A percentile compares a stretch with the other conserved stretches of the same genome.
phyloP scores from a whole-genome alignment of 2,888 invertebrate genomes.

The Cataglyphis altisquamis region DNA sequence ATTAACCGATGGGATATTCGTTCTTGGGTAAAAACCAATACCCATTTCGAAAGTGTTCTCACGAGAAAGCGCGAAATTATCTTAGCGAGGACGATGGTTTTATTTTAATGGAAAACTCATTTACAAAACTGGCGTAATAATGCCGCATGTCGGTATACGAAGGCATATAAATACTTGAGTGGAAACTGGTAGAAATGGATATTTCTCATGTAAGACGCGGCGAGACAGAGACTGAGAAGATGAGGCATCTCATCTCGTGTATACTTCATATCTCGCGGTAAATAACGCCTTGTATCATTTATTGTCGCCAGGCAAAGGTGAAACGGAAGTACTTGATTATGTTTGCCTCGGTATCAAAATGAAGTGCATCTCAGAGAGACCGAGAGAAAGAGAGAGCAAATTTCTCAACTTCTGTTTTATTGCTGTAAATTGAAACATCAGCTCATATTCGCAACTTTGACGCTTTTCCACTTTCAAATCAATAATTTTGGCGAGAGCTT shows the following conservation, averaged over 20 bases:
- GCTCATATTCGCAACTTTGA: constrained; percentile 18
- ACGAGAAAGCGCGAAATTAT: not conserved
- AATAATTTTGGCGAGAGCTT: constrained; percentile 15
- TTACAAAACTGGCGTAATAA: constrained; percentile 59
- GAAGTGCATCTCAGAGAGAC: constrained; percentile 54
- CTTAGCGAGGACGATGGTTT: constrained; percentile 26
- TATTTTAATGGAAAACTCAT: constrained; percentile 66
- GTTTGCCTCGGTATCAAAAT: constrained; percentile 72
- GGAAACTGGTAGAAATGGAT: constrained; percentile 56
- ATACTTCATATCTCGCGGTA: constrained; percentile 75
- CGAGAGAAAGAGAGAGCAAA: not conserved
- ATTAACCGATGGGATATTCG: constrained; percentile 8
- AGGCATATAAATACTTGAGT: constrained; percentile 70
- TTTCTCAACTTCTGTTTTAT: constrained; percentile 39
- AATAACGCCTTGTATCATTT: constrained; percentile 76
- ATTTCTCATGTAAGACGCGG: constrained; percentile 55
- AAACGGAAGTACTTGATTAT: constrained; percentile 69
- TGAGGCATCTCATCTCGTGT: constrained; percentile 63
- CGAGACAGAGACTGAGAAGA: constrained; percentile 40
- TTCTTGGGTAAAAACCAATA: constrained; percentile 6
- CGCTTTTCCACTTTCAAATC: constrained; percentile 19
- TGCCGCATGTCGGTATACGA: constrained; percentile 29
- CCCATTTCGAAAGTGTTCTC: not conserved
- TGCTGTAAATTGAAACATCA: constrained; percentile 41
- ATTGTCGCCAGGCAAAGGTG: constrained; percentile 70